phyloP scores from a whole-genome alignment of 1,140 invertebrate species.

The Drosophila obscura region DNA sequence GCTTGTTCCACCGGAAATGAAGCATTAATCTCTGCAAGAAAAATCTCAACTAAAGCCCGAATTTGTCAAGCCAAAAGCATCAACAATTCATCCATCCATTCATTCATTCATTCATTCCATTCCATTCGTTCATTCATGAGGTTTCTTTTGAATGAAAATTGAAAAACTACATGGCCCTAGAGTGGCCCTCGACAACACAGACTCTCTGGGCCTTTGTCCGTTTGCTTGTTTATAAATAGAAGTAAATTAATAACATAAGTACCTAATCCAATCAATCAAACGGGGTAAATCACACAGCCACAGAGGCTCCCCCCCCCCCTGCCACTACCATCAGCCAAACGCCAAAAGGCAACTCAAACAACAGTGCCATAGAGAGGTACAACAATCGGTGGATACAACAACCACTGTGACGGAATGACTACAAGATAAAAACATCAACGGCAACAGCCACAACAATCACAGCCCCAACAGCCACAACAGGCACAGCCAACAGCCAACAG shows the following conservation, averaged over 20 bases:
- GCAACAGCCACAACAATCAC: slow-evolving; percentile 56
- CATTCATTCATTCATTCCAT: slow-evolving; percentile 12
- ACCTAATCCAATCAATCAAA: slow-evolving; percentile 83
- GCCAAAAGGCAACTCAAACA: slow-evolving; percentile 61
- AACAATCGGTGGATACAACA: slow-evolving; percentile 52
- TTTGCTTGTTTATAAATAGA: slow-evolving; percentile 79
- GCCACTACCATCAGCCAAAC: slow-evolving; percentile 53
- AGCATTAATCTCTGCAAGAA: slow-evolving; percentile 59
- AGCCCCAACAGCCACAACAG: slow-evolving; percentile 28
- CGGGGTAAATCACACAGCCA: slow-evolving; percentile 78
- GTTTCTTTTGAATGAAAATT: slow-evolving; percentile 69
- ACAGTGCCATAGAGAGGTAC: slow-evolving; percentile 15
- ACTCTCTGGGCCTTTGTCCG: slow-evolving; percentile 65
- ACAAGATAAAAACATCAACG: slow-evolving; percentile 61
- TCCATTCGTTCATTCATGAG: slow-evolving; percentile 47
- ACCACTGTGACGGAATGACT: slow-evolving; percentile 56
- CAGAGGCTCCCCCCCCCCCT: slow-evolving; percentile 4
- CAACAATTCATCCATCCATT: slow-evolving; percentile 38
- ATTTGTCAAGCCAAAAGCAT: slow-evolving; percentile 66
- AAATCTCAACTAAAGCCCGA: slow-evolving; percentile 36
- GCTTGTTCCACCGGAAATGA: slow-evolving; percentile 54
- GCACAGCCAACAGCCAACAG: slow-evolving; percentile 1
- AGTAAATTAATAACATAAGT: slow-evolving; percentile 83
- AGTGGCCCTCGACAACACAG: slow-evolving; percentile 21
- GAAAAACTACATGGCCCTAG: slow-evolving; percentile 41